Base-by-base conservation (phyloP, 2,888 invertebrate genomes). In the Sphaerophoria rueppellii region DNA sequence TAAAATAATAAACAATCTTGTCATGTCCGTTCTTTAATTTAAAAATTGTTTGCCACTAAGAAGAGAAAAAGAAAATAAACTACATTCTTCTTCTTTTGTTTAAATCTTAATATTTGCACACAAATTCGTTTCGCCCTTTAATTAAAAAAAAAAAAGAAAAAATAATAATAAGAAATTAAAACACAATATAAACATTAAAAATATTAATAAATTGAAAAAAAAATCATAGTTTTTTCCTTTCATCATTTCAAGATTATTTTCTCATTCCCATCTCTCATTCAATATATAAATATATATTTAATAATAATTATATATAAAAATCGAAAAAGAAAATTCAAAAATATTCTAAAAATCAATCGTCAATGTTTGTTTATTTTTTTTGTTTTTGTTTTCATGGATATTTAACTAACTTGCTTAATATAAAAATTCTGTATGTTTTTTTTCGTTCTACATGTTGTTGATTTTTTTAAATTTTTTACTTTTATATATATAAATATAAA, bases 401-500 rank as follows among this genome's bases (percentile, higher is more conserved):
- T 85, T 85, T 85, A 81, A 85, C 85, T 85, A 81, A 81, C 85
- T 85, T 81, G 85, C 81, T 85, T 85, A 81, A 58, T 63, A 85
- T 81, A 85, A 85, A 81, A 65, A 65, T 83, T 83, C 78, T 82
- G 67, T 81, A 55, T 69, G 37, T 55, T 67, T 57, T 48, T 46
- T 46, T 71, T 46, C 76, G 65, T 81, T 74, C 71, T 78, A 82
- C 77, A 82, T 75, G 67, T 24, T 24, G 43, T 79, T 86, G 73
- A 77, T 82, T 82, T 78, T 82, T 74, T 85, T 85, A 86, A 83
- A 85, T 81, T 88, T 87, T 87, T 87, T 89, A 89, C 87, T 88
- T 87, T 88, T 89, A 88, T 89, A 88, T 89, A 88, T 88, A 88
- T 82, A 82, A 86, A 86, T 82, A 82, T 82, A 82, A 82, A 86